Evolutionary conservation across 2,113 vertebrate genomes (phyloP).

Genomic region (Tor tambroides): DNA sequence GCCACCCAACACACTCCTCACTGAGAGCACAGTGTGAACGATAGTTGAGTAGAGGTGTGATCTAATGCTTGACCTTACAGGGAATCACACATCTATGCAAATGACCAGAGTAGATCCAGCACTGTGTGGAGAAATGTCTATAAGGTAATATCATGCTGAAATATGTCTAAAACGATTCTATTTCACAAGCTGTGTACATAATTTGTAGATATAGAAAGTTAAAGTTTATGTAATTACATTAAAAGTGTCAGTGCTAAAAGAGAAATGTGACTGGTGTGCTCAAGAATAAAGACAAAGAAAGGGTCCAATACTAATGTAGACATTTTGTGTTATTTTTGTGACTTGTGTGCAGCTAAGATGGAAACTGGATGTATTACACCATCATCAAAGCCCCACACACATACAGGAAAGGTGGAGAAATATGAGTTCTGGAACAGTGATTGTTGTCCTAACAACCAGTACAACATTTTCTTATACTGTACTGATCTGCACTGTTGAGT

Average conservation of each 20-base stretch:
- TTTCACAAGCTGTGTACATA: neutral
- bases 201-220: neutral
- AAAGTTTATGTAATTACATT: neutral
- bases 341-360: neutral
- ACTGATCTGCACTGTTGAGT: neutral
- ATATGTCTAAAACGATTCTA: neutral
- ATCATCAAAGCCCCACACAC: neutral
- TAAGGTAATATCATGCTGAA: neutral
- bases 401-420: constrained; percentile 10
- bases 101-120: neutral
- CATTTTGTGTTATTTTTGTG: neutral
- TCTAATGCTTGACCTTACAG: neutral
- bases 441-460: neutral
- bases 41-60: neutral
- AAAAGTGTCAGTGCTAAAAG: neutral
- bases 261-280: neutral
- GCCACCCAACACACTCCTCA: neutral
- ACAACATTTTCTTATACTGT: neutral
- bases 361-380: neutral
- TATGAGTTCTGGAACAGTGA: constrained; percentile 1
- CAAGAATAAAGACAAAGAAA: neutral
- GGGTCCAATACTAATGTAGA: neutral
- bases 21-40: neutral
- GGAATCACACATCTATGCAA: constrained; percentile 7
- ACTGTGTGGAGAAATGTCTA: neutral